Conservation (phyloP, 1,140 invertebrate genomes). For the Drosophila auraria region DNA sequence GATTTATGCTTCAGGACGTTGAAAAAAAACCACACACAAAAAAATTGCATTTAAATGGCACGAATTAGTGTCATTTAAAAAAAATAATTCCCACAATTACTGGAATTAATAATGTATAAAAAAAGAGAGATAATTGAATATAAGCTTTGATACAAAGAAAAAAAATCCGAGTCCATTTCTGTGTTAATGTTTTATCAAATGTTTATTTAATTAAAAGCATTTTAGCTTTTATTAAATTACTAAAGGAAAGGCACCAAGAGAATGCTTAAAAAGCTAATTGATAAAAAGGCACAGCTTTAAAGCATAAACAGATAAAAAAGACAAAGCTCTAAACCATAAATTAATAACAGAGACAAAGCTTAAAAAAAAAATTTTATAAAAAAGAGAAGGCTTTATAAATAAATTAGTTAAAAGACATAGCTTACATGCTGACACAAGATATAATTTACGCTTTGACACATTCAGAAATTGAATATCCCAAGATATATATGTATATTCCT, state of each 20-base stretch:
- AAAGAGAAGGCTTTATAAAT: no score
- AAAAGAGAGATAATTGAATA: constrained; percentile 4
- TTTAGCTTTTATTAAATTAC: background rate
- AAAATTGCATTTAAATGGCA: background rate
- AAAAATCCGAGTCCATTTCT: background rate
- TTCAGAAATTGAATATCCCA: no score
- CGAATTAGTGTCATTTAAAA: background rate
- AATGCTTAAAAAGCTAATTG: background rate
- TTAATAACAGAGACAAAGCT: no score
- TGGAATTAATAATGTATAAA: background rate
- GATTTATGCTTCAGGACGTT: constrained; percentile 60
- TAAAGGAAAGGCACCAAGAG: background rate
- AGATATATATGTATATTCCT: no score
- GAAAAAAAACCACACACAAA: constrained; percentile 10
- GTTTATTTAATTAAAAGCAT: constrained; percentile 11
- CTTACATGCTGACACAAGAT: background rate
- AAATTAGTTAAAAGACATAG: no score
- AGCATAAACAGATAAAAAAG: no score
- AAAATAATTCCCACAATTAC: background rate
- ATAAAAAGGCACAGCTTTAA: background rate
- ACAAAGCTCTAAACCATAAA: no score
- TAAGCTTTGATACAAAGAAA: background rate
- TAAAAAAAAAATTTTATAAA: no score
- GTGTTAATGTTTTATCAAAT: background rate
- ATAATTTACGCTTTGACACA: no score